These are phyloP conservation scores for Oreochromis aureus DNA, from an alignment of 2,113 vertebrate species.

Conservation along the genomic window DNA sequence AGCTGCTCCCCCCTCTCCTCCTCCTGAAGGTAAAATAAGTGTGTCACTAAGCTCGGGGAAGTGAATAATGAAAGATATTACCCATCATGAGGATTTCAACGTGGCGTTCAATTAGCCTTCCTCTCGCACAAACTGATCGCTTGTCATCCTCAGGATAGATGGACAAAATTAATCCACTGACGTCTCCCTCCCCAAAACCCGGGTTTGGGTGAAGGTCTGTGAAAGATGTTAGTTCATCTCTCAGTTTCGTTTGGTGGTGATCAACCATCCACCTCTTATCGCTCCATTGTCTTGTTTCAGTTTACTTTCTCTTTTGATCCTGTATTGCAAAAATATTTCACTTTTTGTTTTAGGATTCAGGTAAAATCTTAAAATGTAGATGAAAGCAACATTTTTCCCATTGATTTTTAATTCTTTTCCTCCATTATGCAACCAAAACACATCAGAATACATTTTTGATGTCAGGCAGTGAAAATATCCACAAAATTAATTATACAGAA, in stretches of 20 bases:
- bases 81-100: constrained; percentile 80
- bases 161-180: constrained; percentile 13
- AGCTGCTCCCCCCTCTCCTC: neutral
- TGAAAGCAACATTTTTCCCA: neutral
- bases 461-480: neutral
- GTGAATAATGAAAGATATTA: constrained; percentile 89
- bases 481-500: neutral
- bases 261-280: neutral
- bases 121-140: constrained; percentile 82
- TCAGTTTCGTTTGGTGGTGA: neutral
- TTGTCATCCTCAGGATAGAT: constrained; percentile 78
- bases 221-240: neutral
- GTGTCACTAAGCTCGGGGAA: constrained; percentile 43
- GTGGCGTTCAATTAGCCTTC: constrained; percentile 88
- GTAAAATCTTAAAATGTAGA: neutral
- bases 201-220: neutral
- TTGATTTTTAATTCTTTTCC: neutral
- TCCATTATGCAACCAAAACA: neutral
- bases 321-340: neutral
- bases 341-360: neutral
- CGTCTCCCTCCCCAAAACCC: neutral
- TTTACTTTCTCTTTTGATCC: neutral
- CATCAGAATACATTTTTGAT: neutral
- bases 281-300: neutral
- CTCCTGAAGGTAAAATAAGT: constrained; percentile 55